These are phyloP conservation scores for Montipora sp. DNA, from an alignment of 64 coral and sea anemone species.

Conservation along the genomic window DNA sequence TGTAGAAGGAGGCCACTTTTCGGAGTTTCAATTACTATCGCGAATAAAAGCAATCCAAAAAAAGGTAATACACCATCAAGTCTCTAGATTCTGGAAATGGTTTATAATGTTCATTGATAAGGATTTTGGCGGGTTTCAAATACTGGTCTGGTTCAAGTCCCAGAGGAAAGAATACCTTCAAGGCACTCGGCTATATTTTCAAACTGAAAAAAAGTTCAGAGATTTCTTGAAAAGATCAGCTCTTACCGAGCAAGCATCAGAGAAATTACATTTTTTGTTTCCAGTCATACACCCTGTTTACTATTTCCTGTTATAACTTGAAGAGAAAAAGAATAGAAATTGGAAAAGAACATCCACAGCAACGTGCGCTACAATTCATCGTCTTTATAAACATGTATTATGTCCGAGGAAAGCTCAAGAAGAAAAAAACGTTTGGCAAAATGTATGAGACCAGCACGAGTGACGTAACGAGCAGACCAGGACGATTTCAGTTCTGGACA, in stretches of 20 bases:
- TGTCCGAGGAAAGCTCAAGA: background rate
- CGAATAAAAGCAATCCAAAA: background rate
- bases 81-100: background rate
- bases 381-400: background rate
- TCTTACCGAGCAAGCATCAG: too few relatives aligned
- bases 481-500: too few relatives aligned
- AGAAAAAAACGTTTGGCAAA: background rate
- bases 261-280: background rate
- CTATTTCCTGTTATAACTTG: background rate
- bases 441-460: too few relatives aligned
- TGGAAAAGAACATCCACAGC: too few relatives aligned
- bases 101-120: background rate
- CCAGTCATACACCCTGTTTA: background rate
- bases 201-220: too few relatives aligned
- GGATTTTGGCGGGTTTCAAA: background rate
- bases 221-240: too few relatives aligned
- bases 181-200: background rate
- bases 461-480: too few relatives aligned
- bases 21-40: background rate
- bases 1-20: background rate
- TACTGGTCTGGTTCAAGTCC: background rate
- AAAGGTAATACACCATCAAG: background rate
- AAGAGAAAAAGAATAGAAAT: too few relatives aligned
- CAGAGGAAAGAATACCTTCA: background rate
- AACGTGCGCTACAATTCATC: too few relatives aligned